Percentiles rank a stretch among this genome's conserved stretches.
These are phyloP conservation scores for Patella ulyssiponensis DNA, from an alignment of 2,888 invertebrate genomes.

Conservation along the genomic window DNA sequence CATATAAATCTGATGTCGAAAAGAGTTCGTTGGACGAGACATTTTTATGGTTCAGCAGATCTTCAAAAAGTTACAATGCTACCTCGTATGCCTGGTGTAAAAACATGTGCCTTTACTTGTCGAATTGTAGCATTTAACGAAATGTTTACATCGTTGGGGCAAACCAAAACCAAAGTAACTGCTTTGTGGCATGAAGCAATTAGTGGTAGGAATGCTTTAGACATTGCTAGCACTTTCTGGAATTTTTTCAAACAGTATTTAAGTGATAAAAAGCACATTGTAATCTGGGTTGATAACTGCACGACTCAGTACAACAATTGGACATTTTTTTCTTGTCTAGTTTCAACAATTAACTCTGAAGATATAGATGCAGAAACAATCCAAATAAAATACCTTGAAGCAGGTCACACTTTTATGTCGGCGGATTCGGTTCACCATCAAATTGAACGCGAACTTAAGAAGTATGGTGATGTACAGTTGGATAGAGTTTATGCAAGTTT, in stretches of 20 bases:
- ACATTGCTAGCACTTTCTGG: not conserved
- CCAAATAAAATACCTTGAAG: too few species aligned
- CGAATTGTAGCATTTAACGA: not conserved
- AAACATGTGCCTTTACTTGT: not conserved
- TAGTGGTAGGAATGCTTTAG: not conserved
- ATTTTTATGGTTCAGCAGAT: not conserved
- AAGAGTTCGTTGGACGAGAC: not conserved
- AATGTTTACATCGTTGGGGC: not conserved
- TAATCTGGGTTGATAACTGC: too few species aligned
- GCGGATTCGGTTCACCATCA: too few species aligned
- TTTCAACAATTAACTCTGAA: too few species aligned
- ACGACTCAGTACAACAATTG: not conserved
- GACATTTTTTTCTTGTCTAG: not conserved
- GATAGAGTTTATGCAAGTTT: too few species aligned
- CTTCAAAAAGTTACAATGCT: constrained; percentile 7
- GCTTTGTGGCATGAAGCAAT: not conserved
- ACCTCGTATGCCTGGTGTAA: not conserved
- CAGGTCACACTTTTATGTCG: too few species aligned
- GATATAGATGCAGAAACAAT: too few species aligned
- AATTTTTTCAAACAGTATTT: not conserved
- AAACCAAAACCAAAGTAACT: not conserved
- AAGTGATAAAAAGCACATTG: not conserved
- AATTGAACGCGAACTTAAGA: too few species aligned
- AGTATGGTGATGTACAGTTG: too few species aligned
- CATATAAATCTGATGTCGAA: not conserved